Base-by-base conservation (phyloP, 2,888 invertebrate genomes). In the Acleris holmiana region DNA sequence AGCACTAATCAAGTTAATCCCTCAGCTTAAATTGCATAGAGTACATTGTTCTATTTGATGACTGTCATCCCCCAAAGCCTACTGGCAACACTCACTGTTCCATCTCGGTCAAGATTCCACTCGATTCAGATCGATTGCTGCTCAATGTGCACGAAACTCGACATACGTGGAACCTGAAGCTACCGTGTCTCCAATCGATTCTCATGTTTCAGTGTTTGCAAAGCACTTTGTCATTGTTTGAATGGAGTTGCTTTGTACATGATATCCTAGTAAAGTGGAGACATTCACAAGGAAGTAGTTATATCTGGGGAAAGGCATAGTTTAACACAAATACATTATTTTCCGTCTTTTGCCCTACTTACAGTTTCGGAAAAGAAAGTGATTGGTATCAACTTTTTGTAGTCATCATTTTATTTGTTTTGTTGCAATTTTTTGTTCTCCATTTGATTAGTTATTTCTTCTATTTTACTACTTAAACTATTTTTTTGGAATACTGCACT, bases 61-160 rank as follows among this genome's bases (percentile, higher is more conserved):
- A 44, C 49, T 58, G 15, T 50, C 25, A 46, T 19, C 51, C n/a
- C 4, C 29, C 19, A 17, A 53, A 19, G 18, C 25, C n/a, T 25
- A 40, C 40, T 23, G 21, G 18, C 21, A 51, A 57, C 15, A 41
- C 23, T 50, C 44, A 4, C 49, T 44, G 54, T 55, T 49, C 55
- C 29, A 65, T 75, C 75, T 72, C 69, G 70, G 65, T 64, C 58
- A 48, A 58, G 53, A 58, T 58, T 48, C 73, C 57, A 71, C 77
- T 79, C 70, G 56, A 75, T 73, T 67, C 65, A 66, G 74, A 77
- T 79, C 73, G 73, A 73, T 72, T 71, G 69, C 56, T 64, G 66
- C 53, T 66, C 57, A 66, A 75, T 80, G 67, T 76, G 76, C 74
- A 66, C 59, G 70, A 63, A 68, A 73, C 79, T 80, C 69, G 73